Evolutionary conservation across 2,113 vertebrate species (phyloP).

Genomic region (Mirza zaza): DNA sequence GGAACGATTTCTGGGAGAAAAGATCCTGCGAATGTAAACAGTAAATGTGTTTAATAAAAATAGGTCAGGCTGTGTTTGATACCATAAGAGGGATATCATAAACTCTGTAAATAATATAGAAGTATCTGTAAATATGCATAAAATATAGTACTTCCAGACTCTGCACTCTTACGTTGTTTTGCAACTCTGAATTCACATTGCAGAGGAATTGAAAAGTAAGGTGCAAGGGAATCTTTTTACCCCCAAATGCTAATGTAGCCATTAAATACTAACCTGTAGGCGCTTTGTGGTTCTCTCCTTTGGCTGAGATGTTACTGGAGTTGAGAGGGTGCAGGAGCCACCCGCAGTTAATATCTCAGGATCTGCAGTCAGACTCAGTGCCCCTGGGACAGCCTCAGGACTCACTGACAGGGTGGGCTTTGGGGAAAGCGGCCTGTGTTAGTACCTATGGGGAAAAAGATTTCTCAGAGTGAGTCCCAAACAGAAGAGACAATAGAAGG

Average conservation of each 20-base stretch:
- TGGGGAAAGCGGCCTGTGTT: neutral
- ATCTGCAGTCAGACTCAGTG: neutral
- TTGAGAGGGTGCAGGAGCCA: neutral
- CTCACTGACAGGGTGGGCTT: neutral
- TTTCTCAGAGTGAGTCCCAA: neutral
- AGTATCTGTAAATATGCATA: neutral
- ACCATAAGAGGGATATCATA: neutral
- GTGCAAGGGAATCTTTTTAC: neutral
- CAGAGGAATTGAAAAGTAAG: neutral
- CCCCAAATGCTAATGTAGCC: neutral
- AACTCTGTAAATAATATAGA: neutral
- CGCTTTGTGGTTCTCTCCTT: neutral
- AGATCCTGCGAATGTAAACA: neutral
- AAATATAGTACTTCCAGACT: neutral
- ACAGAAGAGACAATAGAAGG: neutral
- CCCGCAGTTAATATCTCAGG: neutral
- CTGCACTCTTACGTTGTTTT: neutral
- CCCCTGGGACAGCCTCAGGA: neutral
- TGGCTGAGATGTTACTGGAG: neutral
- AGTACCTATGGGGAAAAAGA: neutral
- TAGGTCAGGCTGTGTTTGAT: neutral
- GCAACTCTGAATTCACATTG: neutral
- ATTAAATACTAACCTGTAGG: neutral
- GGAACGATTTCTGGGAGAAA: neutral
- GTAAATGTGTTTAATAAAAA: constrained; percentile 6